Percentiles rank a stretch among this genome's conserved stretches.
These are phyloP conservation scores for Flexamia atlantica DNA, from an alignment of 2,888 invertebrate species.

Conservation along the genomic window DNA sequence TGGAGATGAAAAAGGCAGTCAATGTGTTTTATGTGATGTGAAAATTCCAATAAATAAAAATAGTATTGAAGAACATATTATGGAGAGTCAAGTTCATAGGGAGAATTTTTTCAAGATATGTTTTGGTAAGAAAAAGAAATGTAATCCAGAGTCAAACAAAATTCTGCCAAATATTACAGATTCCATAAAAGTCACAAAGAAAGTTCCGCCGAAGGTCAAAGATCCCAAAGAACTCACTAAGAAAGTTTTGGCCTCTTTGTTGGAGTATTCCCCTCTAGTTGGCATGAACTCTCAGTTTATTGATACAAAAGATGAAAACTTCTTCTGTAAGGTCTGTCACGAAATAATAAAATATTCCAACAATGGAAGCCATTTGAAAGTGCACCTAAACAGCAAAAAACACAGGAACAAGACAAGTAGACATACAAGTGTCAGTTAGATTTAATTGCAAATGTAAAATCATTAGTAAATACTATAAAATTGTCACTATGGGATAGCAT, in stretches of 20 bases:
- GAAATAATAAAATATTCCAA: not conserved
- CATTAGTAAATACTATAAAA: too few relatives aligned
- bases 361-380: not conserved
- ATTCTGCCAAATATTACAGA: not conserved
- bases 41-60: too few relatives aligned
- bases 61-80: not conserved
- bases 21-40: conserved; percentile 3
- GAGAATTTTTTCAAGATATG: not conserved
- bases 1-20: not conserved
- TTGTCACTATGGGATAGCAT: too few relatives aligned
- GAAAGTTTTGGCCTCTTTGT: not conserved
- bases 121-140: too few relatives aligned
- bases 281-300: not conserved
- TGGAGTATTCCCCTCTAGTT: not conserved
- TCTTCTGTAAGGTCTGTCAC: not conserved
- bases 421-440: too few relatives aligned
- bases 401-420: not conserved
- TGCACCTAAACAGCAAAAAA: not conserved
- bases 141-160: too few relatives aligned
- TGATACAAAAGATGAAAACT: not conserved
- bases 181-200: not conserved
- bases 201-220: not conserved
- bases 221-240: not conserved
- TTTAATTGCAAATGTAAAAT: too few relatives aligned
- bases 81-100: not conserved